phyloP scores from a whole-genome alignment of 2,888 invertebrate species.

The Anthophora plumipes region DNA sequence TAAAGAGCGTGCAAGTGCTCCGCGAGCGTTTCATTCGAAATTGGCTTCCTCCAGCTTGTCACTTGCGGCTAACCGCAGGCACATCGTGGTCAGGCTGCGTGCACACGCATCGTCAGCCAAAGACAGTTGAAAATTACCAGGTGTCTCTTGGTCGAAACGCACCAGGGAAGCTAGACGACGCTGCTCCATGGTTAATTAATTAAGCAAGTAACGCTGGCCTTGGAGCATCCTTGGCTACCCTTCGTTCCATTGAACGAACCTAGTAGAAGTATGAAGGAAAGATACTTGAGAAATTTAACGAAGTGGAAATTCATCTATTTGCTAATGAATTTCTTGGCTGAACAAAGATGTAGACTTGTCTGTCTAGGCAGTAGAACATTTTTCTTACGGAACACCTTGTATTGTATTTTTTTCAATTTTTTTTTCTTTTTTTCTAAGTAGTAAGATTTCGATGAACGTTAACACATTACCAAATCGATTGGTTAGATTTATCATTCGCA shows the following conservation, averaged over 20 bases:
- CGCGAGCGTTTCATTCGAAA: constrained; percentile 34
- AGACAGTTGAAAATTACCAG: constrained; percentile 52
- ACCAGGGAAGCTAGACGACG: background rate
- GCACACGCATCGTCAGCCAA: constrained; percentile 20
- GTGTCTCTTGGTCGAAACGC: constrained; percentile 33
- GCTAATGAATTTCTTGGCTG: too few species aligned
- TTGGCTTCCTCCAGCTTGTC: constrained; percentile 28
- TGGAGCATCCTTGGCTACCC: constrained; percentile 18
- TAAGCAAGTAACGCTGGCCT: constrained; percentile 41
- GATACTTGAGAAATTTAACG: too few species aligned
- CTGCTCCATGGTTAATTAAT: constrained; percentile 41
- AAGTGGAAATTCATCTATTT: too few species aligned
- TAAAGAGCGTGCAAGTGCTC: background rate
- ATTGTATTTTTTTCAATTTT: too few species aligned
- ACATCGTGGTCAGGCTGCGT: constrained; percentile 1
- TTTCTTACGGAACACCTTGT: too few species aligned
- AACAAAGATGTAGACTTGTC: too few species aligned
- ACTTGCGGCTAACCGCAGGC: constrained; percentile 63
- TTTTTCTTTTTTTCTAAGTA: too few species aligned
- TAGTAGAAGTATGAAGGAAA: background rate
- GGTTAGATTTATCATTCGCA: too few species aligned
- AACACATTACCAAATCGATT: too few species aligned
- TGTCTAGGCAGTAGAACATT: too few species aligned
- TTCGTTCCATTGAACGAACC: background rate
- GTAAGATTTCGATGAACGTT: too few species aligned